Evolutionary conservation across 2,888 invertebrate species (phyloP), one percentile per base, ranked within the genome.

Genomic region (Cerastis rubricosa): DNA sequence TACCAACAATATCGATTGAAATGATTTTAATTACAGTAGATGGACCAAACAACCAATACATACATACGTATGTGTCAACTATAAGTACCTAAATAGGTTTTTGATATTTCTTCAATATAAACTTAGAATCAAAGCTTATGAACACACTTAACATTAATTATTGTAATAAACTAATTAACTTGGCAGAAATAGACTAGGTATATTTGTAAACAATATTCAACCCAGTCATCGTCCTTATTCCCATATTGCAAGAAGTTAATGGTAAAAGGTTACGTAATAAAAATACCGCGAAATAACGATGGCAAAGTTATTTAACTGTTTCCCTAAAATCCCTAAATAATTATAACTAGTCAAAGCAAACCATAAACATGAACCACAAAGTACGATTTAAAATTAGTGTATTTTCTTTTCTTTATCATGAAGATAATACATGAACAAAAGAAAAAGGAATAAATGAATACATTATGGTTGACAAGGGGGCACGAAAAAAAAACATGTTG

Each of bases 11-110:
- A 45, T 47, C 19, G 6, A 67, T 70, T 80, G 12, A 29, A 83
- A 72, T 76, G 8, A 49, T 63, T 76, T 82, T 83, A 67, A 76
- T 83, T 68, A 73, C 63, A 71, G 29, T 64, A 22, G 19, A 64
- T 83, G 68, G 35, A 80, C 19, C 43, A 61, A 83, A 73, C 51
- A 25, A 72, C 1, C n/a, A 70, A 35, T 49, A 54, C 2, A 35
- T 2, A 51, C 3, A 43, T 2, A 51, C 17, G 2, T 3, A 35
- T 45, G 14, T 45, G 73, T 59, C 11, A 43, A 43, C 43, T 61
- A 12, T 22, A 54, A 11, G 1, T 35, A 66, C 35, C 12, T 43
- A 49, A 45, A 22, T 12, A 64, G 14, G 35, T 45, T 19, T n/a
- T 25, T 49, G 12, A 25, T 49, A 49, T 54, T 61, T 19, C n/a